A percentile compares a stretch with the other conserved stretches of the same genome.
phyloP scores from a whole-genome alignment of 2,888 invertebrate species.

The Lymantria dispar region DNA sequence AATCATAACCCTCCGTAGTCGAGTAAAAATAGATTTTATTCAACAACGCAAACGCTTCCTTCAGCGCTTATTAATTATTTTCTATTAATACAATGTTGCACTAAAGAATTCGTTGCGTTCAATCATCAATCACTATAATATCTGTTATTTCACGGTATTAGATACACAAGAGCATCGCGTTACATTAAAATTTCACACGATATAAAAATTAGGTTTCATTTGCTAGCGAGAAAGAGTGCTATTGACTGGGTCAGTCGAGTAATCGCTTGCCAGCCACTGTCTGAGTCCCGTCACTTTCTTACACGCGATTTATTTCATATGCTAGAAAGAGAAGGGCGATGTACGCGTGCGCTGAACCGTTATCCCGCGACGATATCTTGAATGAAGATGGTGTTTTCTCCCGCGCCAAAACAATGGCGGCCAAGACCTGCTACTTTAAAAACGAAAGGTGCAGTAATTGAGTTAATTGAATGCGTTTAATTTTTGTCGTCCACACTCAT shows the following conservation, averaged over 20 bases:
- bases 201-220: conserved; percentile 80
- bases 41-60: conserved; percentile 7
- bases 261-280: conserved; percentile 71
- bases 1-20: too few relatives aligned
- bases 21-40: too few relatives aligned
- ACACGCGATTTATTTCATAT: not conserved
- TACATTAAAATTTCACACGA: conserved; percentile 72
- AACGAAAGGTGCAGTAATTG: conserved; percentile 68
- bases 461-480: conserved; percentile 53
- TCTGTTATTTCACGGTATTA: conserved; percentile 64
- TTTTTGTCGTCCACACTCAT: conserved; percentile 38
- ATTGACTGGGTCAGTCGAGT: conserved; percentile 82
- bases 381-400: conserved; percentile 82
- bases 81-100: conserved; percentile 26
- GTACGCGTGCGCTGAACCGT: conserved; percentile 75
- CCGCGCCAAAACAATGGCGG: conserved; percentile 78
- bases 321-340: conserved; percentile 39
- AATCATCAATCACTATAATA: conserved; percentile 51
- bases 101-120: conserved; percentile 31
- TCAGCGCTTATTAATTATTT: conserved; percentile 14
- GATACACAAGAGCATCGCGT: conserved; percentile 45
- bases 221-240: conserved; percentile 81
- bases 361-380: conserved; percentile 80
- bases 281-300: conserved; percentile 51
- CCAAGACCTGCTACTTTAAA: conserved; percentile 66